These are phyloP conservation scores for Perognathus longimembris DNA, from an alignment of 2,113 vertebrate genomes.

Conservation along the genomic window DNA sequence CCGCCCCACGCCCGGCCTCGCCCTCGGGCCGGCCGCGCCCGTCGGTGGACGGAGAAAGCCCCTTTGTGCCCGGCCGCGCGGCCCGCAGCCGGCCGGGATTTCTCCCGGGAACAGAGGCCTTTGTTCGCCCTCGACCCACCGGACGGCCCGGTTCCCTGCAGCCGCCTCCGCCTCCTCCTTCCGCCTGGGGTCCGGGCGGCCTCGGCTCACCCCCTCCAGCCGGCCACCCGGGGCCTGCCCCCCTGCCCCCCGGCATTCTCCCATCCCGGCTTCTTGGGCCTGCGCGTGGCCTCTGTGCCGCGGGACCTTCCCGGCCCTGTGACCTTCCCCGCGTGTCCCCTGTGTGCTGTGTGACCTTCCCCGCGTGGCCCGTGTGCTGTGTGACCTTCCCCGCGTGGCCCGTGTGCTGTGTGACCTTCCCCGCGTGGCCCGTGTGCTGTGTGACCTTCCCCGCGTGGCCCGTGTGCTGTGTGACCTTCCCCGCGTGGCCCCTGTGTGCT, in stretches of 20 bases:
- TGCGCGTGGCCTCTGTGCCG: neutral
- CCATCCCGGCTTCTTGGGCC: too few species aligned
- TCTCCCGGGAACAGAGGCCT: neutral
- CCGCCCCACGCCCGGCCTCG: neutral
- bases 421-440: neutral
- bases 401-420: neutral
- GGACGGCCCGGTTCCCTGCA: neutral
- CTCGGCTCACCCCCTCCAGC: neutral
- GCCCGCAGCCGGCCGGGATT: neutral
- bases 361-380: neutral
- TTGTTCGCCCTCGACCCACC: conserved; percentile 21
- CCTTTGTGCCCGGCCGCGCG: neutral
- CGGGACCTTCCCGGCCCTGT: neutral
- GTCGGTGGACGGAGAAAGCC: neutral
- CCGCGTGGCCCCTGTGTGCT: neutral
- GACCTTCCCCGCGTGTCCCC: too few species aligned
- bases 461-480: neutral
- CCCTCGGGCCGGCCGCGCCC: neutral
- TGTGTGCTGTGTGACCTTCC: neutral
- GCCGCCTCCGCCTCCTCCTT: neutral
- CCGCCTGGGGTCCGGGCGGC: neutral
- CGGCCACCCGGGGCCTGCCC: neutral
- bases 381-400: neutral
- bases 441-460: neutral
- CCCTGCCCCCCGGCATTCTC: too few species aligned